Conservation (phyloP, 2,797 vertebrate genomes). For the Gallirallus australis region DNA sequence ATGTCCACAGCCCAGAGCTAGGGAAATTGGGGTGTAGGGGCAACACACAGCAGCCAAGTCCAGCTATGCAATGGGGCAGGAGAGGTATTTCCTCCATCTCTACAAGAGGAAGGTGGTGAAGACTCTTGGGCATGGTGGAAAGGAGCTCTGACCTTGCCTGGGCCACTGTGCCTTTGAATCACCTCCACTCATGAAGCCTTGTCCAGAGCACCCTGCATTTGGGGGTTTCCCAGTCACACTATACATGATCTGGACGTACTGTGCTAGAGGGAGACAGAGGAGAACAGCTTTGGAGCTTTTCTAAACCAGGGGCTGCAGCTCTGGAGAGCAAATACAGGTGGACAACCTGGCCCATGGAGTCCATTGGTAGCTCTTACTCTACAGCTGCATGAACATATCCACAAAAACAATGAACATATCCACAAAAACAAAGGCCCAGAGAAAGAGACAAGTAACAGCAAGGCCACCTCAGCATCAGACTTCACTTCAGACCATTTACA, state of each 20-base stretch:
- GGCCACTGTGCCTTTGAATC: neutral
- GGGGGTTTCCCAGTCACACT: neutral
- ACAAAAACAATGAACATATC: neutral
- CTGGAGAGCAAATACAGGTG: rapidly evolving
- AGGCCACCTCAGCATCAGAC: too few relatives aligned
- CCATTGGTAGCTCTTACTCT: neutral
- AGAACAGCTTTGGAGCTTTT: neutral
- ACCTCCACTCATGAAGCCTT: rapidly evolving
- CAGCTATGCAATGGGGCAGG: rapidly evolving
- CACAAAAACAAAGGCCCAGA: neutral
- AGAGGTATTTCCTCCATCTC: neutral
- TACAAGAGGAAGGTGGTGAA: rapidly evolving
- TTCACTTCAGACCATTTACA: neutral
- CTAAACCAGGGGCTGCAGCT: neutral
- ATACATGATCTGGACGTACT: rapidly evolving
- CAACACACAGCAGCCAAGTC: neutral
- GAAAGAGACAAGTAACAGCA: neutral
- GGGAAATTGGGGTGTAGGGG: rapidly evolving
- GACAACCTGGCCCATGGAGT: neutral
- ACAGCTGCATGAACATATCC: neutral
- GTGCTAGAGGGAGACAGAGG: neutral
- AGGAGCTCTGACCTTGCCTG: neutral
- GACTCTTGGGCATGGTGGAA: rapidly evolving
- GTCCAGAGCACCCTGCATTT: rapidly evolving
- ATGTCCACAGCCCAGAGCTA: rapidly evolving